These are phyloP conservation scores for Colistium nudipinnis DNA, from an alignment of 2,113 vertebrate species.

Conservation along the genomic window DNA sequence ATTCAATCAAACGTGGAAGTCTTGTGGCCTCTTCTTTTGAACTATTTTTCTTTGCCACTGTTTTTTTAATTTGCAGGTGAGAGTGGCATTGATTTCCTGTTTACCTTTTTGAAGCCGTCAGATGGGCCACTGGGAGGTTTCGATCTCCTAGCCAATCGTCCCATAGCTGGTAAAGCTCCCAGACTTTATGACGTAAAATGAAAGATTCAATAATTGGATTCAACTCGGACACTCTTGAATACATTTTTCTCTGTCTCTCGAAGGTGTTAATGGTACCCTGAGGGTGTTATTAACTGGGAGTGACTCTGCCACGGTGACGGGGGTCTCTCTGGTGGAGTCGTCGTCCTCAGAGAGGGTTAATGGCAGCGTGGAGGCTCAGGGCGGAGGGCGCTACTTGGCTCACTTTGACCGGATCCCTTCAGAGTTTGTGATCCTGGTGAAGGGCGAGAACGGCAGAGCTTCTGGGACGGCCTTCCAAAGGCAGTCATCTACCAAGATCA, in stretches of 20 bases:
- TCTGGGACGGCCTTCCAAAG: constrained; percentile 29
- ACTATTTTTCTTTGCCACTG: too few species aligned
- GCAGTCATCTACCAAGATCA: constrained; percentile 41
- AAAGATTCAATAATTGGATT: background rate
- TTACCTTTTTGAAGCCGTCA: constrained; percentile 45
- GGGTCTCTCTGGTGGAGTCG: constrained; percentile 50
- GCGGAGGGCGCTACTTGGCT: constrained; percentile 31
- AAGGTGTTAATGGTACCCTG: constrained; percentile 47
- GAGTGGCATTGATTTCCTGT: constrained; percentile 54
- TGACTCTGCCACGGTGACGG: constrained; percentile 31
- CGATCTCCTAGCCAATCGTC: constrained; percentile 19
- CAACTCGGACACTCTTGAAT: background rate
- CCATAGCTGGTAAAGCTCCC: constrained; percentile 37
- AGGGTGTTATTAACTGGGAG: constrained; percentile 43
- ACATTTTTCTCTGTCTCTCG: background rate
- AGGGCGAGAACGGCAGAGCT: background rate
- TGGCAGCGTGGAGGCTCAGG: constrained; percentile 28
- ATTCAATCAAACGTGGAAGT: too few species aligned
- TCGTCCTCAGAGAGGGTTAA: constrained; percentile 24
- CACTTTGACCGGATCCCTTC: constrained; percentile 39
- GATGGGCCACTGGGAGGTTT: constrained; percentile 22
- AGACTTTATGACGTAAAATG: background rate
- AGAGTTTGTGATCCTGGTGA: constrained; percentile 47
- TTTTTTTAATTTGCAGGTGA: constrained; percentile 32
- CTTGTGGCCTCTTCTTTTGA: too few species aligned